phyloP scores from a whole-genome alignment of 2,888 invertebrate genomes.

The Plebejus argus region DNA sequence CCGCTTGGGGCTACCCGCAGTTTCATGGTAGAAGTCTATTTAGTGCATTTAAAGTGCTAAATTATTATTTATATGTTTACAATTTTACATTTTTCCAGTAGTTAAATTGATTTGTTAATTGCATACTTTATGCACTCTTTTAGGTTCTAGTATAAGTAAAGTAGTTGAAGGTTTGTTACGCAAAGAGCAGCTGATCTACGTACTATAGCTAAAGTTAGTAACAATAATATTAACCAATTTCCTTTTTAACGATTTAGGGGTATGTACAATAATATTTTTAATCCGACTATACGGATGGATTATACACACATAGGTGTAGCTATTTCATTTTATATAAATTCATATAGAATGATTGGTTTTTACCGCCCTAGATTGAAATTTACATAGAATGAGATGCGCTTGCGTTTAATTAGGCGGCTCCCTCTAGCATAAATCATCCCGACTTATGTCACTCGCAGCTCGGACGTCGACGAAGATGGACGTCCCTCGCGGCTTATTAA shows the following conservation, averaged over 20 bases:
- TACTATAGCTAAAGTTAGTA: too few species aligned
- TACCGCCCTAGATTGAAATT: conserved; percentile 46
- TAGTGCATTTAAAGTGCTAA: conserved; percentile 46
- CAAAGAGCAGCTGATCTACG: too few species aligned
- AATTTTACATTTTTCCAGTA: conserved; percentile 16
- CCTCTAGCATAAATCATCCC: conserved; percentile 64
- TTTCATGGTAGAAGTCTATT: conserved; percentile 57
- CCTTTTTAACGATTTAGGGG: too few species aligned
- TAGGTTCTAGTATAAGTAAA: conserved; percentile 7
- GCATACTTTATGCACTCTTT: conserved; percentile 13
- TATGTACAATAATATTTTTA: too few species aligned
- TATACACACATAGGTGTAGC: not conserved
- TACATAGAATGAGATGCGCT: conserved; percentile 69
- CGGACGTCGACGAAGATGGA: conserved; percentile 44
- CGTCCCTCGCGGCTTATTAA: conserved; percentile 38
- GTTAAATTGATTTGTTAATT: not conserved
- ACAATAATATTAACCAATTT: too few species aligned
- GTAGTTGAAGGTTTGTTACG: not conserved
- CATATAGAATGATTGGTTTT: not conserved
- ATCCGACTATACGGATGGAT: too few species aligned
- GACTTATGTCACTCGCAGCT: conserved; percentile 53
- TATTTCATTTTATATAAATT: not conserved
- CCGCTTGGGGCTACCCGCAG: conserved; percentile 22
- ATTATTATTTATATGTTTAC: conserved; percentile 33
- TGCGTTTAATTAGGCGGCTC: conserved; percentile 66